Base-by-base conservation (phyloP, 2,113 vertebrate species). In the Gasterosteus nipponicus region DNA sequence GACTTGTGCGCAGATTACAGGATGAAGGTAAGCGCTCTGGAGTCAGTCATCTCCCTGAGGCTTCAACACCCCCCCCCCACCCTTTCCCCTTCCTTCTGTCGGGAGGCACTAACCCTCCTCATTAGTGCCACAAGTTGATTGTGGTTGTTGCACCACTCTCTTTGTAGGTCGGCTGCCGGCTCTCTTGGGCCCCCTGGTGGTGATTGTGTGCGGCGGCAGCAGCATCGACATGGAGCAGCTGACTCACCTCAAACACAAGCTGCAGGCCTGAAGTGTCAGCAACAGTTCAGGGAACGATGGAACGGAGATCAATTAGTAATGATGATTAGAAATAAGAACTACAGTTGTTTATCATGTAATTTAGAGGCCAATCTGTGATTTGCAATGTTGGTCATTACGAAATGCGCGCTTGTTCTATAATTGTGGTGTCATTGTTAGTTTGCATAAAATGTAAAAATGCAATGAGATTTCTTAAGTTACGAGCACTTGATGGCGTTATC, bases 161-260 rank as follows among this genome's bases (percentile, higher is more conserved):
- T 29, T 51, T 67, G 7, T 6, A 92, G 92, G 92, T 18, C 89
- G 80, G 0, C 90, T 95, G 46, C 84, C 89, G 0, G 53, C 78
- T 66, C 81, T 44, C 1, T 65, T 91, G 19, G 88, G 82, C 66
- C 89, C 93, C 46, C 87, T 95, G 77, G 73, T 95, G 78, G 74
- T 95, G 65, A 91, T 95, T 0, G 95, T 95, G 61, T 95, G 95
- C 2, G 94, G 94, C 2, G 95, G 94, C 82, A 92, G 94, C 88
- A 89, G 90, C 62, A 59, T 95, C n/a, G 84, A 93, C 83, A 69
- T 79, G 73, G 61, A 92, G 58, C 89, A 94, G 22, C 90, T 95
- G 7, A 63, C 60, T 47, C 41, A 75, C 47, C 89, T 94, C 39
- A 89, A 69, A 69, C 51, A 58, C n/a, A 93, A 91, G 73, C 76